A percentile compares a stretch with the other conserved stretches of the same genome.
These are phyloP conservation scores for Lithophane leautieri DNA, from an alignment of 2,888 invertebrate genomes.

Conservation along the genomic window DNA sequence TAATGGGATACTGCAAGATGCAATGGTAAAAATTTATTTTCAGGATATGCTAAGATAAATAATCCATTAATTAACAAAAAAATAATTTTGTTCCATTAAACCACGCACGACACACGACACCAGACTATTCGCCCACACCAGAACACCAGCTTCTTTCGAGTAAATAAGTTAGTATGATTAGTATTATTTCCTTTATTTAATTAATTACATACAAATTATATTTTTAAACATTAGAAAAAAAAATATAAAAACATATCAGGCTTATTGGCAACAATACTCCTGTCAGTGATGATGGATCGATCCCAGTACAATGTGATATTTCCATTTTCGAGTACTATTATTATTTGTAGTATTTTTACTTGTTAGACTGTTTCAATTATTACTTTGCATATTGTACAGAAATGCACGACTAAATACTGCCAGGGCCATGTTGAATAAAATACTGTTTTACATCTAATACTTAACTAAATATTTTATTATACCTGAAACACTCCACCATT, in stretches of 20 bases:
- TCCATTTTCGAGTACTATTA: no score
- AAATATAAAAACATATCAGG: no score
- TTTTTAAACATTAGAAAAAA: no score
- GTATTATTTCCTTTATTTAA: no score
- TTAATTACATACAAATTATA: no score
- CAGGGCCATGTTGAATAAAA: not conserved
- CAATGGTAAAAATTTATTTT: not conserved
- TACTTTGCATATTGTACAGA: conserved; percentile 8
- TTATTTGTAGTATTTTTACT: not conserved
- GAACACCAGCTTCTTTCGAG: no score
- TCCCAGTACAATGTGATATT: no score
- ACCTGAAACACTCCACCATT: conserved; percentile 85
- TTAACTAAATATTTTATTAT: conserved; percentile 22
- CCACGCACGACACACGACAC: no score
- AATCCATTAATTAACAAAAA: not conserved
- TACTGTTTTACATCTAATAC: not conserved
- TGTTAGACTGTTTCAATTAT: not conserved
- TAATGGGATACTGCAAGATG: not conserved
- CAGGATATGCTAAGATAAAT: no score
- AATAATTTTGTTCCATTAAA: not conserved
- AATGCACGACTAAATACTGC: not conserved
- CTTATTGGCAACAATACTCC: no score
- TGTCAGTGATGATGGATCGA: no score
- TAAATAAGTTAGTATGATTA: not conserved
- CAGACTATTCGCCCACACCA: no score